Conservation (phyloP, 1,140 invertebrate genomes). For the Branchinecta lynchi region DNA sequence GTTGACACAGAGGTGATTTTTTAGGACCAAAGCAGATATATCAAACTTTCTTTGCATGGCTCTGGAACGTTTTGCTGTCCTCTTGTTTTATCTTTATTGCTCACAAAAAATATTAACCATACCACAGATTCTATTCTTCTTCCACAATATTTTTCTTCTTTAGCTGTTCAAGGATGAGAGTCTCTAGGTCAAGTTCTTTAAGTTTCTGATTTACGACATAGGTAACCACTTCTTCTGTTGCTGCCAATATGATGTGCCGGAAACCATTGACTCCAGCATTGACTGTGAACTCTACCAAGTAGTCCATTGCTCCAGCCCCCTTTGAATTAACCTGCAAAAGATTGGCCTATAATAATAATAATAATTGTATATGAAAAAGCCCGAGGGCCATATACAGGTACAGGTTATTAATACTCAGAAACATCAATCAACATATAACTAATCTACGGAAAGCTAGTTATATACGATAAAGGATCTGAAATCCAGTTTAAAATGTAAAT, state of each 20-base stretch:
- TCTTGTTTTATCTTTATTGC: too few species aligned
- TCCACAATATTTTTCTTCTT: not conserved
- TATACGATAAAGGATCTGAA: not conserved
- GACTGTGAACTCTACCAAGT: constrained; percentile 53
- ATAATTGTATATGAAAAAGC: not conserved
- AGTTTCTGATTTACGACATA: constrained; percentile 48
- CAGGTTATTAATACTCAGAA: too few species aligned
- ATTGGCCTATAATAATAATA: not conserved
- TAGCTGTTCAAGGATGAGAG: constrained; percentile 17
- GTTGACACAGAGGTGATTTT: too few species aligned
- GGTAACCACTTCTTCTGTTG: constrained; percentile 53
- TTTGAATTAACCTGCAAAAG: constrained; percentile 33
- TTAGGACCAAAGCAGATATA: too few species aligned
- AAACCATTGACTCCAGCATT: constrained; percentile 66
- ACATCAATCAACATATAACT: too few species aligned
- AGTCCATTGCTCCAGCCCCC: constrained; percentile 63
- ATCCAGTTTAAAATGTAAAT: not conserved
- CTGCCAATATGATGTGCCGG: constrained; percentile 66
- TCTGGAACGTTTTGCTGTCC: too few species aligned
- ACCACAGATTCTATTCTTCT: too few species aligned
- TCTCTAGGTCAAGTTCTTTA: constrained; percentile 52
- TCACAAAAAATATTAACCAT: too few species aligned
- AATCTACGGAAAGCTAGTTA: too few species aligned
- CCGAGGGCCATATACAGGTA: too few species aligned
- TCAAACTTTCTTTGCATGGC: too few species aligned